These are phyloP conservation scores for Perizoma affinitatum DNA, from an alignment of 2,888 invertebrate species.

Conservation along the genomic window DNA sequence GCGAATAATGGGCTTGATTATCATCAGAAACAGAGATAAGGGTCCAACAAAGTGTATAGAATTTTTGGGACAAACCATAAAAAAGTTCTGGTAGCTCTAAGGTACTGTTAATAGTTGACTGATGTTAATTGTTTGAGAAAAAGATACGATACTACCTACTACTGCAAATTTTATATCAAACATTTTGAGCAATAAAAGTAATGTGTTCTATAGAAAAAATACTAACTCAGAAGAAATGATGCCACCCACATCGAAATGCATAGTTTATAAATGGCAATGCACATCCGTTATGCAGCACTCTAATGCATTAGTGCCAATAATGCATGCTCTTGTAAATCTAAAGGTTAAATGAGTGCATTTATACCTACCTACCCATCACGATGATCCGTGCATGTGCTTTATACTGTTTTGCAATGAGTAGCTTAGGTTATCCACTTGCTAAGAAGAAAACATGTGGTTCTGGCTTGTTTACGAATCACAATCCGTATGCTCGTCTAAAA, in stretches of 20 bases:
- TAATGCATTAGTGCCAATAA: slow-evolving; percentile 63
- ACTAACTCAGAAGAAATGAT: slow-evolving; percentile 39
- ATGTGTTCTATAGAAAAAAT: slow-evolving; percentile 12
- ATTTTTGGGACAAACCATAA: no score
- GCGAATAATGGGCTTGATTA: no score
- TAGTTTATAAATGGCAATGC: slow-evolving; percentile 70
- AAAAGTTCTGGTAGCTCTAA: no score
- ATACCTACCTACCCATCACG: slow-evolving; percentile 19
- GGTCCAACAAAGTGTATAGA: no score
- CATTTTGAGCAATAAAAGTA: neutral
- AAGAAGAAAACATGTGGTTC: no score
- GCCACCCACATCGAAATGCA: slow-evolving; percentile 68
- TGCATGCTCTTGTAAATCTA: slow-evolving; percentile 49
- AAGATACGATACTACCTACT: no score
- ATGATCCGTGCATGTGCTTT: slow-evolving; percentile 20
- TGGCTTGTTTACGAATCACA: no score
- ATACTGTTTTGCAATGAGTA: slow-evolving; percentile 12
- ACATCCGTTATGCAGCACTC: slow-evolving; percentile 69
- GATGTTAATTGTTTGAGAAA: no score
- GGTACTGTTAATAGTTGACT: no score
- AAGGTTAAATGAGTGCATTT: slow-evolving; percentile 35
- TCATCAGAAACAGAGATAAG: no score
- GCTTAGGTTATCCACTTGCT: neutral
- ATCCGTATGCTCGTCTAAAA: no score
- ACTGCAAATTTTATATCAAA: no score